Base-by-base conservation (phyloP, 2,797 vertebrate species). In the Danio albolineatus region DNA sequence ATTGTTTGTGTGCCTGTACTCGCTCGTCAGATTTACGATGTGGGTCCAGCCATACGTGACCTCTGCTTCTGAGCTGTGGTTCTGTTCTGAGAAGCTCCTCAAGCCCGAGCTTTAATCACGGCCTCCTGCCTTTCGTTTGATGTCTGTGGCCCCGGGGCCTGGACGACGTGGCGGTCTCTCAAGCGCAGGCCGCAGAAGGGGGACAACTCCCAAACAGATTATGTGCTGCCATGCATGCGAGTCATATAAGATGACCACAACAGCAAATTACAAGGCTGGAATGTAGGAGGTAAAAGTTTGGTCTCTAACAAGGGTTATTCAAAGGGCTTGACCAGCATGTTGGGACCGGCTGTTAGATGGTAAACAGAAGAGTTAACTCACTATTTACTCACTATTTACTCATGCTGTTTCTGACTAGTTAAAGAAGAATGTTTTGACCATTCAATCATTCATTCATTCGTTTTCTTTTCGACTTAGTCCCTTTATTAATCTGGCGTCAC, bases 251-350 rank as follows among this genome's bases (percentile, higher is more conserved):
- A 84, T 82, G 69, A 89, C 92, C 93, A 65, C 91, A 92, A 85
- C 75, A 83, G 89, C 74, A 93, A 93, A 94, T 94, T 92, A 94
- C 90, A 92, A 92, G 90, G 88, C 87, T 67, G 78, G 78, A 81
- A 89, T 84, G 78, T 87, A 86, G 86, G 83, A 88, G 89, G 86
- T 85, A 89, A 81, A 84, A 6, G 79, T 71, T 82, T 81, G 21
- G 46, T 75, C 28, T 83, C 73, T 41, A 17, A 48, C 49, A n/a
- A 67, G 62, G 70, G 69, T 64, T 67, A 70, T 65, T 69, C 48
- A 61, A 60, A 80, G 14, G 71, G 73, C 62, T 79, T 83, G 59
- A 78, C 80, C 21, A 62, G 62, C 57, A 28, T 10, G 44, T 71
- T 21, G 28, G 19, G 36, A 51, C 54, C n/a, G 46, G 43, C 48